Conservation (phyloP, 2,113 vertebrate species). For the Struthidea cinerea region DNA sequence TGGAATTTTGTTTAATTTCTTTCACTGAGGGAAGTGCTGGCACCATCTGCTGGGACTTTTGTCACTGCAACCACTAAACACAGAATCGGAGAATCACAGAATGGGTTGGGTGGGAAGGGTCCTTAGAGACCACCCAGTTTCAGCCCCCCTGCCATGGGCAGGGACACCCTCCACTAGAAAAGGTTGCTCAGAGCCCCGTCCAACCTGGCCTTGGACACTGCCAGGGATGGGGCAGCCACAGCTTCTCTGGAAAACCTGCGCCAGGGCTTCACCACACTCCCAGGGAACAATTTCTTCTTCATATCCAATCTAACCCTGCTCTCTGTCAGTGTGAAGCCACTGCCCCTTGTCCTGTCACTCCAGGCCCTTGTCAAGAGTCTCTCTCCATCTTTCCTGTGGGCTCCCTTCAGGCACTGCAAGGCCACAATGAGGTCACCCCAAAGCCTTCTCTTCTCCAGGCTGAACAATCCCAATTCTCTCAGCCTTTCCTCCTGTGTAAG, state of each 20-base stretch:
- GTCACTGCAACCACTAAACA: not conserved
- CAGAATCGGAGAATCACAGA: not conserved
- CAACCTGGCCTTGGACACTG: not conserved
- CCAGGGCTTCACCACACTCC: not conserved
- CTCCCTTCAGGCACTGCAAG: accelerated
- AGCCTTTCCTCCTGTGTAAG: not conserved
- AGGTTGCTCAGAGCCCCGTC: not conserved
- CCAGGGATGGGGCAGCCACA: not conserved
- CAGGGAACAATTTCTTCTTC: not conserved
- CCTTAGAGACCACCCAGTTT: not conserved
- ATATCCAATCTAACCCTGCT: accelerated
- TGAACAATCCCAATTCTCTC: not conserved
- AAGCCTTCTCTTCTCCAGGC: not conserved
- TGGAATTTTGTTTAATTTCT: not conserved
- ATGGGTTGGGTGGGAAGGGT: not conserved
- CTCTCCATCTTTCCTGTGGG: not conserved
- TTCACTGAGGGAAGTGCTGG: not conserved
- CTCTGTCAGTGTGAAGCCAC: not conserved
- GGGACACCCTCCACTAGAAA: too few species aligned
- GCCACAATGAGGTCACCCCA: accelerated
- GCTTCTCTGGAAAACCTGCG: not conserved
- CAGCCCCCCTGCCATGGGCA: not conserved
- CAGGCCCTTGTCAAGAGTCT: not conserved
- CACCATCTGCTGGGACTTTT: not conserved
- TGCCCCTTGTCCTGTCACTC: not conserved